Conservation (phyloP, 2,888 invertebrate genomes). For the Ramazzottius varieornatus region DNA sequence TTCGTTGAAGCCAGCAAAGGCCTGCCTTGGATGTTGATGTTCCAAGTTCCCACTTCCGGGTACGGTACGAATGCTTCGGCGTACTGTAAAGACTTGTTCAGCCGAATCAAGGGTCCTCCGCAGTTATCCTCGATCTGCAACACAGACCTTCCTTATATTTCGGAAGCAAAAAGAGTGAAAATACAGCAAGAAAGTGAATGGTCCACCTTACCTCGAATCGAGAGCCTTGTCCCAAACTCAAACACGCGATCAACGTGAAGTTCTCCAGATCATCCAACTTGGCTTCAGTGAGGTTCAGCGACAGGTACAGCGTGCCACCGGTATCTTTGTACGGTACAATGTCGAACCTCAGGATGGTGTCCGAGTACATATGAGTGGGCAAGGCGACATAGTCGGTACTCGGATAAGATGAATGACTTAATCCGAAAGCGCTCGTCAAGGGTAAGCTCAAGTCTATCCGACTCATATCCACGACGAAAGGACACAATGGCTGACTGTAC, state of each 20-base stretch:
- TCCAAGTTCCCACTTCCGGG: constrained; percentile 18
- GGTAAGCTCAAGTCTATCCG: background rate
- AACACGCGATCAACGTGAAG: background rate
- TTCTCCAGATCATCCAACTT: background rate
- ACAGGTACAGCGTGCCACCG: constrained; percentile 12
- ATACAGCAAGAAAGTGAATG: background rate
- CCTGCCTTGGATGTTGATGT: constrained; percentile 13
- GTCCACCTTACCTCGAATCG: background rate
- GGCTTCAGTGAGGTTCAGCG: background rate
- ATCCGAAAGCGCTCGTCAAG: background rate
- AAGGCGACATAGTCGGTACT: background rate
- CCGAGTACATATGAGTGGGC: background rate
- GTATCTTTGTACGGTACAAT: constrained; percentile 11
- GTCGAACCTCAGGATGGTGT: constrained; percentile 10
- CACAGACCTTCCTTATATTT: too few species aligned
- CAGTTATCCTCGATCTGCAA: background rate
- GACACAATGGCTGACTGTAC: background rate
- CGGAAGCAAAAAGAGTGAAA: too few species aligned
- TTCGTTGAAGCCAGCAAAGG: too few species aligned
- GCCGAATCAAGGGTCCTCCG: background rate
- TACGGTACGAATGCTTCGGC: constrained; percentile 15
- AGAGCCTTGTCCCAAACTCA: background rate
- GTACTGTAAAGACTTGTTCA: background rate
- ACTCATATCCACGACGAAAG: background rate
- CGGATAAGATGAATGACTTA: background rate